phyloP scores from a whole-genome alignment of 1,140 invertebrate species.

The Euura saliciscinereae region DNA sequence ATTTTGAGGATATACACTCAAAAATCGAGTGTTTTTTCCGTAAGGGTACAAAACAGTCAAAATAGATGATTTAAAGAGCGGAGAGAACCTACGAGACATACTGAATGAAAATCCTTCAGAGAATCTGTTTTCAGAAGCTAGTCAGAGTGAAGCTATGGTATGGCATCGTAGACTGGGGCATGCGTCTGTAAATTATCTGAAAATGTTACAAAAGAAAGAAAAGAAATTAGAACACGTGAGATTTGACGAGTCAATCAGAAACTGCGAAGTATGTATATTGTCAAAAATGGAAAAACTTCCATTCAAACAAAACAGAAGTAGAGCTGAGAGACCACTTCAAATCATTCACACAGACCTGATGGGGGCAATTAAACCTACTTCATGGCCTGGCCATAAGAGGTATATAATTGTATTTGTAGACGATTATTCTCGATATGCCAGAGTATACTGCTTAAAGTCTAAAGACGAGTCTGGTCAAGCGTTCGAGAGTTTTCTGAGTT shows the following conservation, averaged over 20 bases:
- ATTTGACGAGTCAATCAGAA: constrained; percentile 31
- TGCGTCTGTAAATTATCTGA: constrained; percentile 32
- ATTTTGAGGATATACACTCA: no score
- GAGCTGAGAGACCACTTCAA: constrained; percentile 23
- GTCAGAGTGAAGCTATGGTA: constrained; percentile 27
- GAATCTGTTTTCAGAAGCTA: constrained; percentile 14
- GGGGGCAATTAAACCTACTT: constrained; percentile 24
- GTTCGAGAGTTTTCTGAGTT: constrained; percentile 17
- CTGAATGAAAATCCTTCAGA: constrained; percentile 13
- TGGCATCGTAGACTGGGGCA: constrained; percentile 35
- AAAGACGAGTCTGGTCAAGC: constrained; percentile 22
- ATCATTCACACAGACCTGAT: constrained; percentile 24
- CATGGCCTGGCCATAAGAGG: constrained; percentile 22
- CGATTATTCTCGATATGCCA: constrained; percentile 22
- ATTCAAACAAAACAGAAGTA: constrained; percentile 25
- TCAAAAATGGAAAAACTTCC: constrained; percentile 26
- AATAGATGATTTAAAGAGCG: background rate
- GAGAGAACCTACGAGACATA: background rate
- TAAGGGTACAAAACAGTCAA: constrained; percentile 16
- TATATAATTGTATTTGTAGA: constrained; percentile 21
- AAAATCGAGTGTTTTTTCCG: no score
- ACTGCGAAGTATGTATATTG: constrained; percentile 30
- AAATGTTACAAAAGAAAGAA: constrained; percentile 29
- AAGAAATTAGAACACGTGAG: constrained; percentile 27
- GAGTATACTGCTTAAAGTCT: constrained; percentile 21